These are phyloP conservation scores for Thyatira batis DNA, from an alignment of 2,888 invertebrate species.

Conservation along the genomic window DNA sequence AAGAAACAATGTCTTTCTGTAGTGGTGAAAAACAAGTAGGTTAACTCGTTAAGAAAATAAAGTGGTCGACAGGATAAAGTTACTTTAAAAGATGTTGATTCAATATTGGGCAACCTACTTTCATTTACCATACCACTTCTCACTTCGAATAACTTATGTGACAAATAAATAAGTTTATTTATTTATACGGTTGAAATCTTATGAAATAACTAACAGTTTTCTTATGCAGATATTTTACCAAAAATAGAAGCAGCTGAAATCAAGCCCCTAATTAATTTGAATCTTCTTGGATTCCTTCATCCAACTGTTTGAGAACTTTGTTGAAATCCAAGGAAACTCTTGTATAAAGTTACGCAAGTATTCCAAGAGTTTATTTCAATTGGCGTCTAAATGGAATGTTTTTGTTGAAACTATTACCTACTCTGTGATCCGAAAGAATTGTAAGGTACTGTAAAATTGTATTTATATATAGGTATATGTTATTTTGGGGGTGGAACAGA, in stretches of 20 bases:
- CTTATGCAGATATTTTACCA: neutral
- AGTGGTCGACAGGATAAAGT: too few relatives aligned
- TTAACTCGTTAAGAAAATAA: neutral
- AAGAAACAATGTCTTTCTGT: conserved; percentile 15
- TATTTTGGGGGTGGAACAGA: too few relatives aligned
- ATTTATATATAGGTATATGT: too few relatives aligned
- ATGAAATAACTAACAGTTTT: neutral
- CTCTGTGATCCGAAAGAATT: neutral
- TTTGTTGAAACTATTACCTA: neutral
- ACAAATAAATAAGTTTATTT: too few relatives aligned
- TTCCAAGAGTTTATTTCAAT: neutral
- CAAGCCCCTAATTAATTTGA: conserved; percentile 16
- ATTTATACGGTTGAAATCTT: neutral
- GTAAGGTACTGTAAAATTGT: too few relatives aligned
- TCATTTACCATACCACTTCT: too few relatives aligned
- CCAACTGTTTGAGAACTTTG: conserved; percentile 15
- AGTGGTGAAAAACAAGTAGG: neutral
- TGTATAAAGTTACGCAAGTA: neutral
- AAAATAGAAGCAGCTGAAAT: neutral
- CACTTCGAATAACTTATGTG: too few relatives aligned
- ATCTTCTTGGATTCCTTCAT: conserved; percentile 16
- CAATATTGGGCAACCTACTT: too few relatives aligned
- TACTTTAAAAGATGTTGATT: too few relatives aligned
- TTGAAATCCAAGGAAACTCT: neutral
- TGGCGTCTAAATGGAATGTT: neutral